Evolutionary conservation across 2,797 vertebrate genomes (phyloP), one percentile per base, ranked within the genome.

Genomic region (Pangasius djambal): DNA sequence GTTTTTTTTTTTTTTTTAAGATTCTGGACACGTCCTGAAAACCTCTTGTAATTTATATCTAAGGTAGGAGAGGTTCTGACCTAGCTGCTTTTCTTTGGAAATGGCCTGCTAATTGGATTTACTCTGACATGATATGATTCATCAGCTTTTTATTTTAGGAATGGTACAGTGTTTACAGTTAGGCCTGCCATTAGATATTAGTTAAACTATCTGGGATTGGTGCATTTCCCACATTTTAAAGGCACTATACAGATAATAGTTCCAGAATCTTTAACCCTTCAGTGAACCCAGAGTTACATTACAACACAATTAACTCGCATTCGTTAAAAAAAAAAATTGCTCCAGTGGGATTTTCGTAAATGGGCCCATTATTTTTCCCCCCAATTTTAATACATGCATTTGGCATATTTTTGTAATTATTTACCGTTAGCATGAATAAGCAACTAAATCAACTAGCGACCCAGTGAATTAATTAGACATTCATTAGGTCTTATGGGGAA

Each of bases 361-460:
- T 65, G 85, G 78, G 88, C 83, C 83, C 77, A 89, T 90, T 92
- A 65, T 83, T 57, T 67, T 81, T 40, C 65, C 67, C 6, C 82
- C 40, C 44, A 9, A 87, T 89, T 90, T 92, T 89, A 72, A 89
- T 84, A 86, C 84, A 90, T 90, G 89, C 72, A 82, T 72, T 28
- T 52, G 67, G 89, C 87, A 90, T 90, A 92, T 91, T 84, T 93
- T 91, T 92, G 67, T 90, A 88, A 89, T 93, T 91, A 94, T 92
- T 93, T 90, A 83, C 92, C 90, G 91, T 91, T 92, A 92, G 91
- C 91, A 92, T 91, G 89, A 92, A 93, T 92, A 91, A 93, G 87
- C 83, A 88, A 79, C 78, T 89, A 87, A 90, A 93, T 92, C 90
- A 83, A 55, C 86, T 88, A 75, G 69, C 84, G 83, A 92, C 87